Base-by-base conservation (phyloP, 2,797 vertebrate species). In the Bucorvus abyssinicus region DNA sequence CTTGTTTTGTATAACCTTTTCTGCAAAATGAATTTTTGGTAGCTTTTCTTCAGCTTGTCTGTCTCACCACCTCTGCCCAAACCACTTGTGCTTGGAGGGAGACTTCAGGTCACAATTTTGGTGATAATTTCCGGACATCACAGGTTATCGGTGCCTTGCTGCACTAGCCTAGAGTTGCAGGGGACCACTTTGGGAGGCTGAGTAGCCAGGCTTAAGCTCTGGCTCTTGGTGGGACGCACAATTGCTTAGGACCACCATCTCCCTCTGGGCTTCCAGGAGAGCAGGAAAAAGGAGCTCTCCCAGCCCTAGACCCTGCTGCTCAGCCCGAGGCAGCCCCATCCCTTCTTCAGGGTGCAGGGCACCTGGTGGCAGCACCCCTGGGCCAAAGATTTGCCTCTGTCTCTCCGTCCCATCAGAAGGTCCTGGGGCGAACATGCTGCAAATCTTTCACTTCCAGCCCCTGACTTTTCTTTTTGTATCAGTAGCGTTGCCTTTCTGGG, bases 341-440 rank as follows among this genome's bases (percentile, higher is more conserved):
- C 50, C 42, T 30, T 44, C 19, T 78, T 57, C 30, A 55, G 49
- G 17, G 44, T 36, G n/a, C 44, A 59, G 47, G 34, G 55, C 21
- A 32, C 8, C 38, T 16, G 27, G 22, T 44, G 73, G 7, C 60
- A 90, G 36, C 57, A 36, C 3, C 55, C 20, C 12, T 53, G 36
- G 10, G 10, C 27, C 0, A 1, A 13, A 22, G n/a, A 19, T 24
- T 56, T 4, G 2, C 42, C 63, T 56, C 18, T 3, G 1, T 40
- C 42, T 84, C 69, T 63, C 59, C 50, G 15, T 36, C 19, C n/a
- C 30, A 7, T 18, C 0, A 0, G 12, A 23, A 78, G 5, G 8
- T 71, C 12, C 29, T 18, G 23, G 36, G 36, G 44, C 44, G 69
- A 71, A 63, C 0, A 0, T 0, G 6, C 26, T 61, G 45, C 34